Evolutionary conservation across 2,888 invertebrate species (phyloP).

Genomic region (Chorisops tibialis): DNA sequence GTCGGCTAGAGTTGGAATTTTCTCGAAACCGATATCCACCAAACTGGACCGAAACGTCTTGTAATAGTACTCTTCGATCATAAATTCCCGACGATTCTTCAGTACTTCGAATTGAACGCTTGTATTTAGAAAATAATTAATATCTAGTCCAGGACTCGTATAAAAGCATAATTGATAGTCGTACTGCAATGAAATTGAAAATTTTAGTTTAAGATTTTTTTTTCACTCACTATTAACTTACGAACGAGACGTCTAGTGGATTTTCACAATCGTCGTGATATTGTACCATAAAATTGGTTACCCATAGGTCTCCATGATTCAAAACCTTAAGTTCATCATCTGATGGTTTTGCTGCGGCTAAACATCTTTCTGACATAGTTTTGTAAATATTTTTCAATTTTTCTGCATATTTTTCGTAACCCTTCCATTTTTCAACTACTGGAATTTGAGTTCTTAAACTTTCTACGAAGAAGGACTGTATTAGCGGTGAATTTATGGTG

Average conservation of each 20-base stretch:
- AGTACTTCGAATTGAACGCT: conserved; percentile 43
- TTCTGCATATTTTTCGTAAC: conserved; percentile 42
- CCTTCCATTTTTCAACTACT: conserved; percentile 43
- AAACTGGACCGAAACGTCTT: conserved; percentile 39
- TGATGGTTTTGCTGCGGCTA: not conserved
- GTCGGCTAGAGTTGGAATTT: conserved; percentile 40
- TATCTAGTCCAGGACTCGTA: conserved; percentile 48
- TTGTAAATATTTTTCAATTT: conserved; percentile 38
- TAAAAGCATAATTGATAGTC: conserved; percentile 47
- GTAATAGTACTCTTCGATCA: conserved; percentile 45
- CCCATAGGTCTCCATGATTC: conserved; percentile 51
- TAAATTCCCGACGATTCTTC: too few species aligned
- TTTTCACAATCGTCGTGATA: too few species aligned
- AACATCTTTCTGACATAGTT: not conserved
- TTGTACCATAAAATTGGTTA: conserved; percentile 51
- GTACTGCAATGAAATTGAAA: conserved; percentile 31
- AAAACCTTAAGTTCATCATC: conserved; percentile 40
- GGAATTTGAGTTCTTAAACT: conserved; percentile 34
- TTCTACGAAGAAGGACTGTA: not conserved
- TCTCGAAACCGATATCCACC: conserved; percentile 16
- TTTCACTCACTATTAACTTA: conserved; percentile 39
- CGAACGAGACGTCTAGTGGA: conserved; percentile 50
- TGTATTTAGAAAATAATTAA: conserved; percentile 49
- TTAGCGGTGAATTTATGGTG: not conserved
- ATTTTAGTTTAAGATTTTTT: not conserved